These are phyloP conservation scores for Pogonocichla stellata DNA, from an alignment of 2,113 vertebrate species.

Conservation along the genomic window DNA sequence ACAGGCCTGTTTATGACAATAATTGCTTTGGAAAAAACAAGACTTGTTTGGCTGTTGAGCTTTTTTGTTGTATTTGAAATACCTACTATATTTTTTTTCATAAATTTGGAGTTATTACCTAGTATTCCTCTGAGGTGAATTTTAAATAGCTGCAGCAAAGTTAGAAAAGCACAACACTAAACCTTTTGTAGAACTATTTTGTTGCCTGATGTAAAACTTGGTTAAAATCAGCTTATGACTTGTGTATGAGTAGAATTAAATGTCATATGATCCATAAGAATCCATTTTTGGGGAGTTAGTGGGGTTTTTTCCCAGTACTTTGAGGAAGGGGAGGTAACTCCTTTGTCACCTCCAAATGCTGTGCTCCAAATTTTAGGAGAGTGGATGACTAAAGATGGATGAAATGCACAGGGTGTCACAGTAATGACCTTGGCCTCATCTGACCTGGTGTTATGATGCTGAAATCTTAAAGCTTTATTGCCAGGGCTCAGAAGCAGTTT, in stretches of 20 bases:
- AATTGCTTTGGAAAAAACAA: neutral
- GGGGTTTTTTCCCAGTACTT: neutral
- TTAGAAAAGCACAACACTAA: neutral
- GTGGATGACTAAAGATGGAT: neutral
- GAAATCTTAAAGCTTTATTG: neutral
- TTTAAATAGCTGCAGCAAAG: neutral
- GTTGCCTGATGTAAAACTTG: neutral
- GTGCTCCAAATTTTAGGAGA: neutral
- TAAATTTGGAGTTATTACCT: neutral
- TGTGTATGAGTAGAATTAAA: neutral
- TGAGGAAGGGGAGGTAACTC: neutral
- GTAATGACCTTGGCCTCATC: neutral
- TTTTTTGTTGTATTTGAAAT: neutral
- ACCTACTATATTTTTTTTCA: neutral
- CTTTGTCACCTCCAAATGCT: neutral
- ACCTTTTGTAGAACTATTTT: neutral
- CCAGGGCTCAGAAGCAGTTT: neutral
- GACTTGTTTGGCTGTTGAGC: neutral
- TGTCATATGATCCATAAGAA: neutral
- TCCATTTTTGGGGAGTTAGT: neutral
- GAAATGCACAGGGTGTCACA: neutral
- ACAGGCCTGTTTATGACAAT: neutral
- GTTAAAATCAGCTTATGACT: neutral
- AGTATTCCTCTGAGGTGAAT: neutral
- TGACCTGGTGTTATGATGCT: neutral